phyloP scores from a whole-genome alignment of 2,888 invertebrate species.

The Cerastis rubricosa region DNA sequence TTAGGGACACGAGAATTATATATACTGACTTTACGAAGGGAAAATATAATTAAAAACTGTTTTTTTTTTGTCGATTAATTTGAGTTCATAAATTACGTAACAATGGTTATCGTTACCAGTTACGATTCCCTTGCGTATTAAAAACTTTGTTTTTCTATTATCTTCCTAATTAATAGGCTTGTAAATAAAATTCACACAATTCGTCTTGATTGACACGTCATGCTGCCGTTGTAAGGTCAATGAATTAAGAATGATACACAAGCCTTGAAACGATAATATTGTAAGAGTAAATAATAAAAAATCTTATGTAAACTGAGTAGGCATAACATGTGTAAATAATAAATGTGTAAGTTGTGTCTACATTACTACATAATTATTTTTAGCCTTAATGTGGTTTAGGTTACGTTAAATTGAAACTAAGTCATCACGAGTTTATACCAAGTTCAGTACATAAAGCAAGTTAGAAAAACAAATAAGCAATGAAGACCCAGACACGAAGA shows the following conservation, averaged over 20 bases:
- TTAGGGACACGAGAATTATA: neutral
- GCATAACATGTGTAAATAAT: constrained; percentile 18
- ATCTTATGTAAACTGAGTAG: constrained; percentile 26
- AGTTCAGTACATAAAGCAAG: neutral
- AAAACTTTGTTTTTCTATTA: neutral
- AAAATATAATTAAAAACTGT: neutral
- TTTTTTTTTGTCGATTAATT: neutral
- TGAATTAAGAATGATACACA: constrained; percentile 62
- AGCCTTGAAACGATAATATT: constrained; percentile 49
- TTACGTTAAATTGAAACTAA: neutral
- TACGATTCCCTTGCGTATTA: neutral
- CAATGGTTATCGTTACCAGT: neutral
- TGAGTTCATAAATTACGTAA: neutral
- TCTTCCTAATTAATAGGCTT: constrained; percentile 14
- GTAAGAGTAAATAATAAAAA: constrained; percentile 54
- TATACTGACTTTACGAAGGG: neutral
- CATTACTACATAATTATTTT: constrained; percentile 17
- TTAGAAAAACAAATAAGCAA: neutral
- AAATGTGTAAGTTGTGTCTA: constrained; percentile 3
- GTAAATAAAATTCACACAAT: constrained; percentile 31
- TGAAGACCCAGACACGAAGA: neutral
- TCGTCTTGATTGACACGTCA: constrained; percentile 46
- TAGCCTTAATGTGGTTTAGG: neutral
- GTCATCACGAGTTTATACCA: neutral
- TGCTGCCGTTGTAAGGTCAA: constrained; percentile 59